Percentiles rank a stretch among this genome's conserved stretches.
Conservation (phyloP, 1,140 invertebrate genomes). For the Spodoptera litura region DNA sequence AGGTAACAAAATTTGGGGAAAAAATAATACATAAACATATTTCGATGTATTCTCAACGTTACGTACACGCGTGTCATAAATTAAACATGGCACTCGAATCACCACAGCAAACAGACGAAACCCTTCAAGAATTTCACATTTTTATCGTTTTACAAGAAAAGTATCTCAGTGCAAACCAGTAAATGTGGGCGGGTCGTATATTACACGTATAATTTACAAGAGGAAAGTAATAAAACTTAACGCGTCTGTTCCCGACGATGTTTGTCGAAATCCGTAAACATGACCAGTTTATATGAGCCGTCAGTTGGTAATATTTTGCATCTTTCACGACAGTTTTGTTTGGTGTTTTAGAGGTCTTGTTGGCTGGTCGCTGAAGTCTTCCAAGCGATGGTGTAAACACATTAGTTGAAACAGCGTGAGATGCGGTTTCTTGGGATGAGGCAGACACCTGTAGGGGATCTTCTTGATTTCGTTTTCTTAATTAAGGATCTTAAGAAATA, state of each 20-base stretch:
- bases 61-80: constrained; percentile 34
- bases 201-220: constrained; percentile 79
- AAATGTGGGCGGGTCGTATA: constrained; percentile 56
- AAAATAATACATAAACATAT: constrained; percentile 24
- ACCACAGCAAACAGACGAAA: constrained; percentile 56
- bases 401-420: constrained; percentile 66
- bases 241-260: constrained; percentile 71
- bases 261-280: constrained; percentile 74
- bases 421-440: constrained; percentile 64
- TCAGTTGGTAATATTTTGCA: not conserved
- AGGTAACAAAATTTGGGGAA: constrained; percentile 19
- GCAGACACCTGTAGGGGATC: constrained; percentile 70
- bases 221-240: constrained; percentile 82
- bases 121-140: constrained; percentile 51
- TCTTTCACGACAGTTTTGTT: not conserved
- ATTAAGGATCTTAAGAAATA: constrained; percentile 36
- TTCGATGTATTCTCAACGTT: constrained; percentile 26
- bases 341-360: constrained; percentile 26
- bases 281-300: constrained; percentile 59
- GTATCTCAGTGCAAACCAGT: constrained; percentile 62
- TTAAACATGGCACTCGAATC: constrained; percentile 43
- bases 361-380: constrained; percentile 49
- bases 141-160: constrained; percentile 69
- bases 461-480: constrained; percentile 42
- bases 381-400: constrained; percentile 65